Conservation (phyloP, 2,888 invertebrate genomes). For the Chymomyza amoena region DNA sequence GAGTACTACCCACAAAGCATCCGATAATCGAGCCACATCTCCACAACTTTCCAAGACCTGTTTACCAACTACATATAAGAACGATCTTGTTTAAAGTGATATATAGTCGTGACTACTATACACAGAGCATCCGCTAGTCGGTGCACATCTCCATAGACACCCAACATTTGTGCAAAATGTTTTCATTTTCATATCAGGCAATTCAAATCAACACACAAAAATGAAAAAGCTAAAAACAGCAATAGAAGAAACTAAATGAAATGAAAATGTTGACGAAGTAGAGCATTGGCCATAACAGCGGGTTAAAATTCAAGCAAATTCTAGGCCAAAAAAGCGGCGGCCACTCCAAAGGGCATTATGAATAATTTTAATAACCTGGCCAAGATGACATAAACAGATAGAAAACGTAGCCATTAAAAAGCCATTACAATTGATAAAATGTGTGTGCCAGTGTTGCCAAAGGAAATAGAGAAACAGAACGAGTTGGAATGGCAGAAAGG, state of each 20-base stretch:
- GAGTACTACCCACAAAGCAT: no score
- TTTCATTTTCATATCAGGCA: conserved; percentile 44
- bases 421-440: conserved; percentile 65
- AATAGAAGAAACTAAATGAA: neutral
- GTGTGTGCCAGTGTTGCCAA: conserved; percentile 19
- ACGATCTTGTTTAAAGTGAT: no score
- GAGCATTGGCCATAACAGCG: neutral
- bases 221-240: neutral
- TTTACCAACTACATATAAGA: no score
- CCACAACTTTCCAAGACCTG: no score
- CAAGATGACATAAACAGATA: conserved; percentile 67
- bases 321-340: conserved; percentile 5
- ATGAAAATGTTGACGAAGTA: neutral
- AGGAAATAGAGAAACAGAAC: conserved; percentile 12
- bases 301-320: no score
- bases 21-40: no score
- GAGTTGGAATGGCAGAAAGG: neutral
- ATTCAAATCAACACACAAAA: conserved; percentile 44
- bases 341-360: conserved; percentile 53
- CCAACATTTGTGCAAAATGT: conserved; percentile 40
- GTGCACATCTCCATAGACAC: conserved; percentile 19
- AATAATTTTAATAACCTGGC: conserved; percentile 62
- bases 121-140: no score
- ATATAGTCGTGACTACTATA: no score
- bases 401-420: conserved; percentile 61